Evolutionary conservation across 2,888 invertebrate genomes (phyloP), one percentile per base, ranked within the genome.

Genomic region (Lepidocyrtinus sp.): DNA sequence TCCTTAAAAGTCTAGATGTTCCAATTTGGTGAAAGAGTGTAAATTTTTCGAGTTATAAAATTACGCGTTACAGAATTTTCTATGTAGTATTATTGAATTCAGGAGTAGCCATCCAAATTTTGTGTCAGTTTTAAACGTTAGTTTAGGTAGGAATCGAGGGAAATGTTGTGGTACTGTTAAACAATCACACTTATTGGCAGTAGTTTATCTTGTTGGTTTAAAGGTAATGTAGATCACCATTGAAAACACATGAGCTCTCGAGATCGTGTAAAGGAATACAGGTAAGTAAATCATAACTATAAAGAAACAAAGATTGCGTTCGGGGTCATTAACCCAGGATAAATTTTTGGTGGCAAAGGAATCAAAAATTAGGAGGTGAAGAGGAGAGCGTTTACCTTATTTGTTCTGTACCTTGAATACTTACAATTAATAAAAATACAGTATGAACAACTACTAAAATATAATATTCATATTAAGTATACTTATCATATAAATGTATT

Each of bases 321-420:
- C 63, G 65, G 65, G 36, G 65, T 21, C 26, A 65, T 25, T 12
- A 63, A 61, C 17, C n/a, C n/a, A n/a, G n/a, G n/a, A n/a, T n/a
- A n/a, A n/a, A n/a, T n/a, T n/a, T n/a, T n/a, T n/a, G n/a, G n/a
- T n/a, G 61, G 19, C 12, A 61, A 61, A 61, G 17, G 21, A 36
- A 36, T 50, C 7, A 22, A 63, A 63, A 63, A 63, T 3, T 9
- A 22, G 19, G 63, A 63, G 7, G 63, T n/a, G 7, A n/a, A 45
- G 45, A 3, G 62, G 21, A 27, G 26, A 70, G 63, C 24, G 71
- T 77, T 77, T 77, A 77, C 77, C 77, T 77, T 77, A 77, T 77
- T 77, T 77, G 77, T 77, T 77, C 77, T 77, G 77, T 77, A 77
- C 77, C 77, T 77, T 77, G 77, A 77, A 77, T 77, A 71, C 71